phyloP scores from a whole-genome alignment of 2,113 vertebrate genomes.

The Leucoraja erinaceus region DNA sequence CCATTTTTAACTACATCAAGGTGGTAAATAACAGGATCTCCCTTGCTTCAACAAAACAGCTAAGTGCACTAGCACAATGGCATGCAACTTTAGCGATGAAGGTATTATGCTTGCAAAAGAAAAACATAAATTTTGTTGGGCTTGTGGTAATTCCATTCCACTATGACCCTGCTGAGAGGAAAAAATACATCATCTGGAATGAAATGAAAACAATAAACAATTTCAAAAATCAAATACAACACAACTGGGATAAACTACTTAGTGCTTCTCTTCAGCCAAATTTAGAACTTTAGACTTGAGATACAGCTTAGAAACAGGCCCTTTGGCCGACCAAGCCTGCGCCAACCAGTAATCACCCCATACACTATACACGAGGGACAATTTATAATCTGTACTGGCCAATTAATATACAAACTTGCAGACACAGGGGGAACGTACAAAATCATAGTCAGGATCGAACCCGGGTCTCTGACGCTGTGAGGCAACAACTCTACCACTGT shows the following conservation, averaged over 20 bases:
- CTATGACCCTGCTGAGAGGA: background rate
- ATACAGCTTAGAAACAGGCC: no score
- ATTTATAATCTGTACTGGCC: no score
- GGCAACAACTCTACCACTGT: no score
- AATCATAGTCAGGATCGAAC: no score
- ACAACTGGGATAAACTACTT: background rate
- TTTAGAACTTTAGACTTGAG: no score
- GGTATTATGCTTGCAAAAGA: no score
- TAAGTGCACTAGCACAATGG: background rate
- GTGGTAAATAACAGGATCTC: background rate
- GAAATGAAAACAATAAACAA: background rate
- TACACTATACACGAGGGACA: no score
- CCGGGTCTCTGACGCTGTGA: no score
- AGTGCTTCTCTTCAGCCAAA: background rate
- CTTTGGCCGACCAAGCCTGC: no score
- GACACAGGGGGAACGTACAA: no score
- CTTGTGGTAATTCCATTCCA: background rate
- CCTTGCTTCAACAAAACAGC: background rate
- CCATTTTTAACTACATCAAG: background rate
- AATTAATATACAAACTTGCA: no score
- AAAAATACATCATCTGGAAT: background rate
- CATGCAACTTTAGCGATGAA: background rate
- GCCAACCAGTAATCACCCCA: no score
- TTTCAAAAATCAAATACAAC: background rate
- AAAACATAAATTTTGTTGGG: background rate